These are phyloP conservation scores for Pelochelys cantorii DNA, from an alignment of 2,797 vertebrate genomes.

Conservation along the genomic window DNA sequence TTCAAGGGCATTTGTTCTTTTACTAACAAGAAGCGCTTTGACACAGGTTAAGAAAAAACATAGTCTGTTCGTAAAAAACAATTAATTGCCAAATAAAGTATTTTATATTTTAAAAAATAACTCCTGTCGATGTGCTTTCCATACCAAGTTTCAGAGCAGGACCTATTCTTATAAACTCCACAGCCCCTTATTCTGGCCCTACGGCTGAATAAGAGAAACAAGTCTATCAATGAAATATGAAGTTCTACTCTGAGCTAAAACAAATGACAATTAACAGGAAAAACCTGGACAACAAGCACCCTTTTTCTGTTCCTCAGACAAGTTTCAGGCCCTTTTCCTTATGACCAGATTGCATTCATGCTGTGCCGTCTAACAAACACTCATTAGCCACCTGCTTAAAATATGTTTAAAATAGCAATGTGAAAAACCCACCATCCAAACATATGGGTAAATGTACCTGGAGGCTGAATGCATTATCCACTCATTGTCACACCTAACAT, in stretches of 20 bases:
- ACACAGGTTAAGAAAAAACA: not conserved
- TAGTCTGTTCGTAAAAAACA: not conserved
- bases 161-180: not conserved
- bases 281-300: not conserved
- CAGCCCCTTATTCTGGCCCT: not conserved
- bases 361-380: constrained; percentile 56
- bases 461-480: constrained; percentile 60
- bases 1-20: not conserved
- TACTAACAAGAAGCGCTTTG: not conserved
- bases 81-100: not conserved
- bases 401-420: constrained; percentile 66
- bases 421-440: constrained; percentile 71
- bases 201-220: not conserved
- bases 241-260: constrained; percentile 4
- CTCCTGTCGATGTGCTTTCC: not conserved
- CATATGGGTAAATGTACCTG: constrained; percentile 60
- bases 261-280: constrained; percentile 35
- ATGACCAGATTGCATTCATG: constrained; percentile 37
- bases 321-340: not conserved
- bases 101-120: not conserved
- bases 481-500: constrained; percentile 34
- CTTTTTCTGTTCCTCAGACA: constrained; percentile 44
- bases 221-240: too few relatives aligned
- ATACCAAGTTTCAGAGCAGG: constrained; percentile 35
- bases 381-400: constrained; percentile 63